A percentile compares a stretch with the other conserved stretches of the same genome.
Conservation (phyloP, 2,113 vertebrate species). For the Xenopus borealis region DNA sequence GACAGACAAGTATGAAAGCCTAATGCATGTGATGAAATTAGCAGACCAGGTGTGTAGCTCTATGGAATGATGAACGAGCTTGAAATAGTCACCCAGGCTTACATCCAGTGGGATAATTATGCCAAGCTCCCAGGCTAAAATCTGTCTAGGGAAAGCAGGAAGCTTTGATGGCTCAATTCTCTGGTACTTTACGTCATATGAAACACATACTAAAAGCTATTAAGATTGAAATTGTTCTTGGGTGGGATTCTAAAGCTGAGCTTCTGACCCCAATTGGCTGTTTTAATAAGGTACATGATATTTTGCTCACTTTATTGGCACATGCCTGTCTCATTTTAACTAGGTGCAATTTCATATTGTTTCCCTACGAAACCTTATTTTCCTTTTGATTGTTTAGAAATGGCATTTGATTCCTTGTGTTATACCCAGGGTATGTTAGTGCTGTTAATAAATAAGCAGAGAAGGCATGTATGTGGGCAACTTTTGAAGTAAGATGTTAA, state of each 20-base stretch:
- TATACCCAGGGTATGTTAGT: not conserved
- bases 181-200: conserved; percentile 87
- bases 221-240: conserved; percentile 99
- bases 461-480: no score
- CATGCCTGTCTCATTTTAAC: conserved; percentile 65
- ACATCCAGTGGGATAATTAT: conserved; percentile 97
- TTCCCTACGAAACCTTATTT: not conserved
- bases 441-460: not conserved
- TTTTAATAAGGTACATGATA: conserved; percentile 85
- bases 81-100: conserved; percentile 92
- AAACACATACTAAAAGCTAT: conserved; percentile 99
- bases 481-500: no score
- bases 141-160: conserved; percentile 83
- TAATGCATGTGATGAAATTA: conserved; percentile 99
- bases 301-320: conserved; percentile 71
- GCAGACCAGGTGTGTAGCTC: conserved; percentile 88
- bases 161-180: conserved; percentile 99
- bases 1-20: conserved; percentile 92
- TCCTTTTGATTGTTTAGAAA: not conserved
- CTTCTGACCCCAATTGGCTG: conserved; percentile 84
- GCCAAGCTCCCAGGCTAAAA: conserved; percentile 91
- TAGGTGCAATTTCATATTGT: conserved; percentile 46
- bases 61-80: conserved; percentile 91
- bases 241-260: conserved; percentile 79
- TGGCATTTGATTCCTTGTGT: not conserved